Evolutionary conservation across 2,888 invertebrate genomes (phyloP), one percentile per base, ranked within the genome.

Genomic region (Diachrysia chrysitis): DNA sequence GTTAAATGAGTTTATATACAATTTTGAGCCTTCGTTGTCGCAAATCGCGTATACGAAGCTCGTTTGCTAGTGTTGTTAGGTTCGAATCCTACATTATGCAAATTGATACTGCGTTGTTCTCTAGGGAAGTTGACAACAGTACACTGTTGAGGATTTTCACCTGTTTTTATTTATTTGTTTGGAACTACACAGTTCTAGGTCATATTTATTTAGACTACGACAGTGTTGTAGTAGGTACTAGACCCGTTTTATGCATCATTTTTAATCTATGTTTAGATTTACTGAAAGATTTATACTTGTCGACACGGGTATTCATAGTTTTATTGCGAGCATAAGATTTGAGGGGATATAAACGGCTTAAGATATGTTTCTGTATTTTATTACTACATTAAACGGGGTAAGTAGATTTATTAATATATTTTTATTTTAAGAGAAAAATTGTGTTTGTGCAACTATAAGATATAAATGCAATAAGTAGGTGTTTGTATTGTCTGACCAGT

Each of bases 221-320:
- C 32, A 32, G 9, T 29, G 7, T 29, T 7, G 7, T 10, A 32
- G 32, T 10, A 9, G 10, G 0, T 32, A 32, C 32, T 65, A 12
- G 14, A 58, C 48, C 48, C 16, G 48, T 72, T 68, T 63, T 54
- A 59, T 73, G 58, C 62, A 37, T n/a, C 21, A n/a, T 51, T 6
- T 46, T 12, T 9, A 35, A 66, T 64, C 23, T 23, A 37, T 65
- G 54, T 68, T 71, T 66, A 66, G 61, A 65, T 62, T 23, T 51
- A 42, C 23, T 51, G n/a, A n/a, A 66, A 69, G 65, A 69, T 78
- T 81, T 73, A 70, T 53, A 62, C 62, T 55, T 53, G 62, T 56
- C 23, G 37, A 69, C 59, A 48, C 32, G 61, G 62, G 62, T 58
- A 63, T 73, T 70, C 63, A 53, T 66, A 63, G 55, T 60, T 76